phyloP scores from a whole-genome alignment of 2,888 invertebrate genomes.

The Agriopis marginaria region DNA sequence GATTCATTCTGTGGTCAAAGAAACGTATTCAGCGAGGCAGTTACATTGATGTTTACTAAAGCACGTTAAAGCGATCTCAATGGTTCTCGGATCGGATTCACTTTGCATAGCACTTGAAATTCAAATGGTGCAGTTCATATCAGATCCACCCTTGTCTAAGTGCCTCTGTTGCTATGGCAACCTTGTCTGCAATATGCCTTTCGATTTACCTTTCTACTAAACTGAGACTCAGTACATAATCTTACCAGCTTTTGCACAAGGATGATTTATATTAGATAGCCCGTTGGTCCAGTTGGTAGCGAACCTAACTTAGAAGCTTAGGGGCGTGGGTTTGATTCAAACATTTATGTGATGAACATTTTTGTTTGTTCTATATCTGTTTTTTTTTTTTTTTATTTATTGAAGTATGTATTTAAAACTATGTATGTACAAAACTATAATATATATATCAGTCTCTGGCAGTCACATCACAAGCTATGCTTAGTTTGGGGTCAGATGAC shows the following conservation, averaged over 20 bases:
- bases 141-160: conserved; percentile 72
- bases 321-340: too few species aligned
- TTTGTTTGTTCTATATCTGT: too few species aligned
- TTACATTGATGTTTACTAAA: conserved; percentile 58
- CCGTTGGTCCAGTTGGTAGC: too few species aligned
- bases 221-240: conserved; percentile 8
- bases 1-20: background rate
- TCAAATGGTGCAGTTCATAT: conserved; percentile 84
- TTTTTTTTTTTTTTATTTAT: too few species aligned
- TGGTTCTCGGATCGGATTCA: conserved; percentile 70
- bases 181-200: conserved; percentile 53
- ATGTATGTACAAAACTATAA: too few species aligned
- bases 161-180: conserved; percentile 68
- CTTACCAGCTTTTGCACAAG: background rate
- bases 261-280: too few species aligned
- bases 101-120: conserved; percentile 85
- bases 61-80: conserved; percentile 67
- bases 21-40: conserved; percentile 48
- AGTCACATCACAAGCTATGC: too few species aligned
- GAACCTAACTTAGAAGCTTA: too few species aligned
- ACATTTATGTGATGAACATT: too few species aligned
- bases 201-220: background rate
- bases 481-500: too few species aligned
- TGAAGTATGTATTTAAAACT: too few species aligned
- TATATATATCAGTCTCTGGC: too few species aligned